phyloP scores from a whole-genome alignment of 2,113 vertebrate species.

The Cyanistes caeruleus region DNA sequence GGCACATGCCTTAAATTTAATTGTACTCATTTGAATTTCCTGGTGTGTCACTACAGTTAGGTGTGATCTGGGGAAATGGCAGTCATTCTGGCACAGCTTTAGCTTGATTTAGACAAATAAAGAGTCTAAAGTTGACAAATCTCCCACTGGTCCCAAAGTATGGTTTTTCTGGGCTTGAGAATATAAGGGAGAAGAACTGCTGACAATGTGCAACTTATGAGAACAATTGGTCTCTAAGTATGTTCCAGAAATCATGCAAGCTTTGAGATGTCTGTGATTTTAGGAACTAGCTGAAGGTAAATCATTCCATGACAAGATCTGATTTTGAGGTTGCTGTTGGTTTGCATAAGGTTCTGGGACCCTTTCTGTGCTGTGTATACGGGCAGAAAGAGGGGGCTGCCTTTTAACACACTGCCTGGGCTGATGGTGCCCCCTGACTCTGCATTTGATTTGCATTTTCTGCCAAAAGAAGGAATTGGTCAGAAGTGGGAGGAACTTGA shows the following conservation, averaged over 20 bases:
- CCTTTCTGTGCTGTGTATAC: not conserved
- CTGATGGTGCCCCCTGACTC: not conserved
- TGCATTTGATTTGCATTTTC: not conserved
- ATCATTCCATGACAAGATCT: not conserved
- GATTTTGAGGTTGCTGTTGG: not conserved
- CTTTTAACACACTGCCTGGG: not conserved
- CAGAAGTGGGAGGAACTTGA: not conserved
- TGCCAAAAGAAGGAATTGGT: not conserved
- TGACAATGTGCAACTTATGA: fast-evolving
- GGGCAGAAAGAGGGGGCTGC: not conserved
- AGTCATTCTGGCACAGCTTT: not conserved
- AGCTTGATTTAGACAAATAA: not conserved
- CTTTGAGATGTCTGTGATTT: not conserved
- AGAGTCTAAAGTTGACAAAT: not conserved
- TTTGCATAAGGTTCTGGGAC: not conserved
- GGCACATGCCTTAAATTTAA: not conserved
- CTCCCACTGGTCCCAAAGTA: not conserved
- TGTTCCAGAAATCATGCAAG: not conserved
- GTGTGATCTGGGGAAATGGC: not conserved
- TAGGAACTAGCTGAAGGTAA: not conserved
- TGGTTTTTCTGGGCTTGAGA: not conserved
- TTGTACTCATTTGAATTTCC: not conserved
- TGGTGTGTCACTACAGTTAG: not conserved
- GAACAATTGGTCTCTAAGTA: not conserved
- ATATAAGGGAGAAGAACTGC: not conserved